Evolutionary conservation across 2,113 vertebrate species (phyloP).

Genomic region (Craseonycteris thonglongyai): DNA sequence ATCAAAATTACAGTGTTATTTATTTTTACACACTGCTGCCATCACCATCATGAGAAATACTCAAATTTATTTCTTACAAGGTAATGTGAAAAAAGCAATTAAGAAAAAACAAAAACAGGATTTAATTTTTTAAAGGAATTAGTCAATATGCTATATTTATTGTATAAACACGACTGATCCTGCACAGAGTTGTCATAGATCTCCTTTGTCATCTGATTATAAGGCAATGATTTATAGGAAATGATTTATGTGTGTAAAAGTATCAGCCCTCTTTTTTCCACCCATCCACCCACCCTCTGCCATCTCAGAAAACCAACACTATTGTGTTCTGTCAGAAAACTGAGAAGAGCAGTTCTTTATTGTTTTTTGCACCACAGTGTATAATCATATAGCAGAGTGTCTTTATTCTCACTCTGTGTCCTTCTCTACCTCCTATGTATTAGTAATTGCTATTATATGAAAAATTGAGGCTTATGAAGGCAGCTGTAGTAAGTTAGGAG

Average conservation of each 20-base stretch:
- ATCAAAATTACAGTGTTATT: not conserved
- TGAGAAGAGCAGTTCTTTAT: not conserved
- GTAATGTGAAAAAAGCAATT: not conserved
- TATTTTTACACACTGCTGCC: not conserved
- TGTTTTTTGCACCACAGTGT: not conserved
- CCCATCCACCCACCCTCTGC: not conserved
- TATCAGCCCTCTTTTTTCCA: fast-evolving
- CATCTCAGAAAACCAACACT: not conserved
- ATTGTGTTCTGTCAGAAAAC: not conserved
- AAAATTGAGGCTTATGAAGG: not conserved
- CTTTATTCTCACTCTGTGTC: not conserved
- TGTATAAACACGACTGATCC: not conserved
- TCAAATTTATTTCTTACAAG: not conserved
- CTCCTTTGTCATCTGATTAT: not conserved
- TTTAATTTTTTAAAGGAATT: not conserved
- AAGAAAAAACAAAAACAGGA: not conserved
- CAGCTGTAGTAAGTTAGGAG: not conserved
- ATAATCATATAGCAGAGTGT: not conserved
- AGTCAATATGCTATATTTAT: not conserved
- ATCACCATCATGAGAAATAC: not conserved
- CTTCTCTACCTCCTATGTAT: not conserved
- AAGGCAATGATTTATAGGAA: not conserved
- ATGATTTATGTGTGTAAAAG: not conserved
- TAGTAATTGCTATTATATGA: not conserved
- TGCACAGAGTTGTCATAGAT: not conserved